Conservation (phyloP, 2,797 vertebrate species). For the Dipus sagitta region DNA sequence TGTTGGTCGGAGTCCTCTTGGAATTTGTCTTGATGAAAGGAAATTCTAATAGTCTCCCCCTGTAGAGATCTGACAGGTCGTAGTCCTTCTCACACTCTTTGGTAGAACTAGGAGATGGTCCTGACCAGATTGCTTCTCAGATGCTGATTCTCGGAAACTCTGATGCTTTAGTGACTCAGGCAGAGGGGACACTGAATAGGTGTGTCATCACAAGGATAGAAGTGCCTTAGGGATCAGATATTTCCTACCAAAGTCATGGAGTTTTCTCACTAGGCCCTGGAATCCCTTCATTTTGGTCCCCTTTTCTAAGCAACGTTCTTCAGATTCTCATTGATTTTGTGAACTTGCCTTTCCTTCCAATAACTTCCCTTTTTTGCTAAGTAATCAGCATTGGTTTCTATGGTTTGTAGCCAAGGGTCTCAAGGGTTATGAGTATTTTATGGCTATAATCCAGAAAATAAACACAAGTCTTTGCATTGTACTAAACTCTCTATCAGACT, state of each 20-base stretch:
- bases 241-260: neutral
- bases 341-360: neutral
- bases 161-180: no score
- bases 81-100: neutral
- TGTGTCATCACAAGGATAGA: neutral
- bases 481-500: slow-evolving; percentile 48
- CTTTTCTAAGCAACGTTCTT: slow-evolving; percentile 5
- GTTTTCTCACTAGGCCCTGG: neutral
- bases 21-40: neutral
- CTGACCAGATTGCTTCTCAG: neutral
- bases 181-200: neutral
- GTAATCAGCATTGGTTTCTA: slow-evolving; percentile 36
- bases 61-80: neutral
- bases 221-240: neutral
- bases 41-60: neutral
- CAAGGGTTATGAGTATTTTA: slow-evolving; percentile 39
- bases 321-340: neutral
- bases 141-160: neutral
- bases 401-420: slow-evolving; percentile 50
- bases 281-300: neutral
- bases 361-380: slow-evolving; percentile 29
- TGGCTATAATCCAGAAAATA: slow-evolving; percentile 59
- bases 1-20: neutral
- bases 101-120: neutral
- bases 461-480: neutral